These are phyloP conservation scores for Girardia tigrina DNA, from an alignment of 2,888 invertebrate species.

Conservation along the genomic window DNA sequence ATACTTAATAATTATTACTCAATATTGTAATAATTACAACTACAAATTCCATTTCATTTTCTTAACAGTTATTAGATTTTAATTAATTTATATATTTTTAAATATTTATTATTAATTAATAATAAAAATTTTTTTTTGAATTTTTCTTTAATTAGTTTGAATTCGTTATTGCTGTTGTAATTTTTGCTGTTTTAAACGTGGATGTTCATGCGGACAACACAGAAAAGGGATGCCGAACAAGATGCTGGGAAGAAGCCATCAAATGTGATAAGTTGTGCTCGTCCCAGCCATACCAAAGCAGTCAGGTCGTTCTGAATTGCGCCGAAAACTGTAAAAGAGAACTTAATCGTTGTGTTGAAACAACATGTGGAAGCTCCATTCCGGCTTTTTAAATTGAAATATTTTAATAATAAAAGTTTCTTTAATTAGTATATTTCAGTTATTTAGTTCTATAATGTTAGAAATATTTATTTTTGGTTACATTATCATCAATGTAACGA, in stretches of 20 bases:
- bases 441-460: not conserved
- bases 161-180: not conserved
- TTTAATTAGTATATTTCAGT: not conserved
- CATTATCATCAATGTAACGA: too few species aligned
- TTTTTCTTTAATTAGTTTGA: not conserved
- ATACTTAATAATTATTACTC: too few species aligned
- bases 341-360: not conserved
- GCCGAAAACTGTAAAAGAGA: constrained; percentile 1
- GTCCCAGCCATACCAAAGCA: not conserved
- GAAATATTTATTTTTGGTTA: too few species aligned
- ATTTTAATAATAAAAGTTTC: not conserved
- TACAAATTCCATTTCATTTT: too few species aligned
- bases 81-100: too few species aligned
- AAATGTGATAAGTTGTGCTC: not conserved
- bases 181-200: not conserved
- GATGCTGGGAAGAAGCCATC: not conserved
- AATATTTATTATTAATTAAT: too few species aligned
- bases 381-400: not conserved
- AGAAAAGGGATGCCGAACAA: not conserved
- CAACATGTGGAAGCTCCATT: not conserved
- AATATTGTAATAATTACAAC: too few species aligned
- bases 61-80: too few species aligned
- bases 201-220: not conserved
- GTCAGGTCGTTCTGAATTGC: not conserved
- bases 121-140: too few species aligned